phyloP scores from a whole-genome alignment of 2,888 invertebrate species.

The Timandra comae region DNA sequence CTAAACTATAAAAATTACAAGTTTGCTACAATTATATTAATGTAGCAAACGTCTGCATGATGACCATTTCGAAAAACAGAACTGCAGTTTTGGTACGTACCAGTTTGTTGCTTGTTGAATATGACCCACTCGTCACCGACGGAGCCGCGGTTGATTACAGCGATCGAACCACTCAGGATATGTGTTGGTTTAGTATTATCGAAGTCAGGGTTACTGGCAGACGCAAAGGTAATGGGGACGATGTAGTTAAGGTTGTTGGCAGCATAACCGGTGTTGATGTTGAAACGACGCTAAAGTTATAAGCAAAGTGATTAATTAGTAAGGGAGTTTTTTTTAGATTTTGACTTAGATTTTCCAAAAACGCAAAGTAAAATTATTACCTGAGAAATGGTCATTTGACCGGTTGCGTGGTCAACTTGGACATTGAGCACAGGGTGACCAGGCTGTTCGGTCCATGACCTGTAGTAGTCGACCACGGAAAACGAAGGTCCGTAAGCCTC shows the following conservation, averaged over 20 bases:
- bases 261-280: slow-evolving; percentile 53
- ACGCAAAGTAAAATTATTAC: too few species aligned
- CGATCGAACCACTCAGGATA: slow-evolving; percentile 38
- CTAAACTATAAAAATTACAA: too few species aligned
- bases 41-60: too few species aligned
- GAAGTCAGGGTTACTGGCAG: slow-evolving; percentile 58
- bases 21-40: too few species aligned
- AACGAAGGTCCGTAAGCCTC: slow-evolving; percentile 48
- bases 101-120: slow-evolving; percentile 78
- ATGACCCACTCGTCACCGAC: slow-evolving; percentile 74
- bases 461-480: slow-evolving; percentile 55
- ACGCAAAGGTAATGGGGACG: slow-evolving; percentile 59
- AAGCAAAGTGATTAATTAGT: neutral
- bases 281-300: slow-evolving; percentile 66
- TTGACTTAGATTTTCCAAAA: too few species aligned
- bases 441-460: slow-evolving; percentile 73
- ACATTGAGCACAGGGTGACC: slow-evolving; percentile 79
- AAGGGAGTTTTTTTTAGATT: too few species aligned
- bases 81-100: slow-evolving; percentile 55
- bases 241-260: slow-evolving; percentile 44
- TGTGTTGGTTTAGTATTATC: slow-evolving; percentile 58
- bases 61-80: too few species aligned
- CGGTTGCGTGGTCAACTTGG: slow-evolving; percentile 57
- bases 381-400: slow-evolving; percentile 60
- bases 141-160: slow-evolving; percentile 43